Evolutionary conservation across 2,797 vertebrate genomes (phyloP).

Genomic region (Enteromius anoplus): DNA sequence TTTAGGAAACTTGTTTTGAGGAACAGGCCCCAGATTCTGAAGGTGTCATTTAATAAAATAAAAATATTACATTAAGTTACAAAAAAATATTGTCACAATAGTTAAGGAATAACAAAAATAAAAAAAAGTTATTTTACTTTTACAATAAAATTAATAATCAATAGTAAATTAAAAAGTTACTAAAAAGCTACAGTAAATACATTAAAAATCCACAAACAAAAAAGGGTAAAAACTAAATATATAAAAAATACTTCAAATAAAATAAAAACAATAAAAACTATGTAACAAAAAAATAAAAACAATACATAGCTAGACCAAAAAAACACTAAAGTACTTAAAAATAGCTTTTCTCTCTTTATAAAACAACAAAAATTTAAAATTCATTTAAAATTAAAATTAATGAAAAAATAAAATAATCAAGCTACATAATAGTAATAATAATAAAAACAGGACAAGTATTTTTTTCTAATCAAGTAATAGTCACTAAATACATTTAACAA

Average conservation of each 20-base stretch:
- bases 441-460: not conserved
- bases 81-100: no score
- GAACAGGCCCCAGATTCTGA: not conserved
- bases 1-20: no score
- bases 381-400: no score
- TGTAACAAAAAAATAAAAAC: not conserved
- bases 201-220: no score
- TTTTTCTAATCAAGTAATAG: not conserved
- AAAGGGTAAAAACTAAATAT: not conserved
- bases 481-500: not conserved
- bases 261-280: not conserved
- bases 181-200: no score
- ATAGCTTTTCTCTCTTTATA: no score
- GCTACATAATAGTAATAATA: not conserved
- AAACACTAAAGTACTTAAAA: not conserved
- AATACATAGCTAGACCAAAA: not conserved
- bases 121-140: no score
- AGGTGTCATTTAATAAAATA: not conserved
- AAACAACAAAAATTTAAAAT: no score
- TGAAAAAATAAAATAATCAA: not conserved
- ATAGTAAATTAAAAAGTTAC: no score
- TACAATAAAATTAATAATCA: not conserved
- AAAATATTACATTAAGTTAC: not conserved
- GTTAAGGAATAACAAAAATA: not conserved
- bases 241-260: not conserved